Conservation (phyloP, 2,113 vertebrate species). For the Haliaeetus leucogaster region DNA sequence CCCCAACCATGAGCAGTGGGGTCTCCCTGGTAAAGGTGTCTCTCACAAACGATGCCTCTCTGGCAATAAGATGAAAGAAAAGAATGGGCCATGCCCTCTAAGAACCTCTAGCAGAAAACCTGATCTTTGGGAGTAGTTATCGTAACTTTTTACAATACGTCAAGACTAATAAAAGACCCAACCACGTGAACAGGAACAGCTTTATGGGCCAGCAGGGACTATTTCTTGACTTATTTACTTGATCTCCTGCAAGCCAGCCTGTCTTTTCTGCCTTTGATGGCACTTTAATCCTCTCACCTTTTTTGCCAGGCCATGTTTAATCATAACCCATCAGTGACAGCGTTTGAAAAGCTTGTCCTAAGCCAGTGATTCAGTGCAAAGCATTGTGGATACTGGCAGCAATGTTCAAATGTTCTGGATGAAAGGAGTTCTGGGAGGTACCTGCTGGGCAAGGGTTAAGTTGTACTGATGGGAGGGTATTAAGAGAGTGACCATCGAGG, state of each 20-base stretch:
- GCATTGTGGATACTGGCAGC: background rate
- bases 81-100: background rate
- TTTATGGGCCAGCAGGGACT: background rate
- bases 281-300: background rate
- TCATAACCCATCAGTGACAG: background rate
- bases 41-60: background rate
- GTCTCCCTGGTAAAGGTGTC: background rate
- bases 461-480: background rate
- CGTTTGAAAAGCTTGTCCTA: background rate
- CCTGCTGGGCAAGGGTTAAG: background rate
- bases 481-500: background rate
- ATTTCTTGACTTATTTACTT: background rate
- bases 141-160: background rate
- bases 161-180: background rate
- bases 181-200: background rate
- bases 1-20: accelerated
- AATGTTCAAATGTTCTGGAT: background rate
- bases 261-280: background rate
- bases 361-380: background rate
- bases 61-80: background rate
- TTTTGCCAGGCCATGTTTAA: background rate
- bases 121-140: background rate
- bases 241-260: background rate
- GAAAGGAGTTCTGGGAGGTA: background rate
- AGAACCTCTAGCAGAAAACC: background rate